Percentiles rank a stretch among this genome's conserved stretches.
These are phyloP conservation scores for Grantiella picta DNA, from an alignment of 2,113 vertebrate genomes.

Conservation along the genomic window DNA sequence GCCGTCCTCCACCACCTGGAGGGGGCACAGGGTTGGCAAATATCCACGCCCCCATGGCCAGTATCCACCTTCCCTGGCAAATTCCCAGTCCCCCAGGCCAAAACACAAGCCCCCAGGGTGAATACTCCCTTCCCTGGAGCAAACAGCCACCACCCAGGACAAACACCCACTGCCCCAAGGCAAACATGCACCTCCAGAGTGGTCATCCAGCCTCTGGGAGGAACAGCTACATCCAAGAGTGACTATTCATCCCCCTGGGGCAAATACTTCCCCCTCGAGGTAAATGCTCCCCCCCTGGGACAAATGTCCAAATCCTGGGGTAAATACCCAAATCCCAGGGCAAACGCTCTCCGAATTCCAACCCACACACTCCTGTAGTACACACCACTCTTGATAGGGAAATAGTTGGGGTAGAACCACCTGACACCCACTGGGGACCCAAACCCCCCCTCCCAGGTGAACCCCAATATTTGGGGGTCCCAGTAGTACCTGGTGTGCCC, in stretches of 20 bases:
- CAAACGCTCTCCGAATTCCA: background rate
- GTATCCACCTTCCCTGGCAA: background rate
- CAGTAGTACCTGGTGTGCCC: slow-evolving; percentile 87
- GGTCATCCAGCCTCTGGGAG: background rate
- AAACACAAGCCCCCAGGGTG: background rate
- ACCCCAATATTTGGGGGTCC: rapidly evolving
- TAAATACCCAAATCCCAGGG: background rate
- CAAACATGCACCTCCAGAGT: background rate
- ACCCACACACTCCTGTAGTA: background rate
- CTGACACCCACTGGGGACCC: background rate
- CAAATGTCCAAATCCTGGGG: background rate
- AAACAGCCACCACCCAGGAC: rapidly evolving
- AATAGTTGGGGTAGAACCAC: rapidly evolving
- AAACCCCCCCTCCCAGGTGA: rapidly evolving
- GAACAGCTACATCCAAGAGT: background rate
- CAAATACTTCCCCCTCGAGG: background rate
- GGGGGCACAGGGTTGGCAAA: rapidly evolving
- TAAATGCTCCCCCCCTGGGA: background rate
- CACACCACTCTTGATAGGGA: background rate
- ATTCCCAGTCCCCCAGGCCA: background rate
- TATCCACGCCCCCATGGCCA: rapidly evolving
- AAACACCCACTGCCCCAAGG: background rate
- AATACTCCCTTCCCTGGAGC: background rate
- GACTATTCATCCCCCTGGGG: background rate
- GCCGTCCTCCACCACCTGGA: slow-evolving; percentile 92